These are phyloP conservation scores for Eupithecia vulgata DNA, from an alignment of 2,888 invertebrate species.

Conservation along the genomic window DNA sequence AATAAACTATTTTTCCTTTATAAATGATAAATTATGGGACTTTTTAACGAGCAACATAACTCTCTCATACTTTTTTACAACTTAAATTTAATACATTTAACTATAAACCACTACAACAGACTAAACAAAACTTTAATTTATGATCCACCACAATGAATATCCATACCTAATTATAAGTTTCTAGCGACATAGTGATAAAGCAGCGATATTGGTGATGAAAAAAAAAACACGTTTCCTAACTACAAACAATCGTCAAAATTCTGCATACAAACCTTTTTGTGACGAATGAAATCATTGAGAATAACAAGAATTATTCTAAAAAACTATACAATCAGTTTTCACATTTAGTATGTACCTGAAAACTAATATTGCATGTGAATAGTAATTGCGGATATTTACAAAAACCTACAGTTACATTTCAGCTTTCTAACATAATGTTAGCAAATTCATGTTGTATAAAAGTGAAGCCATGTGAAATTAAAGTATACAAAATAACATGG, in stretches of 20 bases:
- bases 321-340: slow-evolving; percentile 30
- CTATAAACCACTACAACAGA: slow-evolving; percentile 68
- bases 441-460: slow-evolving; percentile 50
- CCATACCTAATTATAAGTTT: slow-evolving; percentile 24
- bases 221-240: slow-evolving; percentile 19
- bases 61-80: slow-evolving; percentile 70
- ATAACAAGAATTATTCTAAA: slow-evolving; percentile 21
- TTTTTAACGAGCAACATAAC: slow-evolving; percentile 60
- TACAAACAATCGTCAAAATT: slow-evolving; percentile 20
- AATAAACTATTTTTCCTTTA: slow-evolving; percentile 20
- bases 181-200: slow-evolving; percentile 33
- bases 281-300: slow-evolving; percentile 30
- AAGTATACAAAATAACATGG: slow-evolving; percentile 55
- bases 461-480: slow-evolving; percentile 53
- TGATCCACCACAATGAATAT: slow-evolving; percentile 46
- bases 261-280: slow-evolving; percentile 20
- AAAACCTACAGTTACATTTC: slow-evolving; percentile 66
- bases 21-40: slow-evolving; percentile 28
- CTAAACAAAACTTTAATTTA: slow-evolving; percentile 52
- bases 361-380: slow-evolving; percentile 11
- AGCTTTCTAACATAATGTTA: slow-evolving; percentile 56
- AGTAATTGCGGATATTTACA: slow-evolving; percentile 70
- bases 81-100: slow-evolving; percentile 68
- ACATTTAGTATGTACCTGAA: slow-evolving; percentile 27
- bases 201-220: slow-evolving; percentile 9